Evolutionary conservation across 2,888 invertebrate species (phyloP), one percentile per base, ranked within the genome.

Genomic region (Eurytoma californica): DNA sequence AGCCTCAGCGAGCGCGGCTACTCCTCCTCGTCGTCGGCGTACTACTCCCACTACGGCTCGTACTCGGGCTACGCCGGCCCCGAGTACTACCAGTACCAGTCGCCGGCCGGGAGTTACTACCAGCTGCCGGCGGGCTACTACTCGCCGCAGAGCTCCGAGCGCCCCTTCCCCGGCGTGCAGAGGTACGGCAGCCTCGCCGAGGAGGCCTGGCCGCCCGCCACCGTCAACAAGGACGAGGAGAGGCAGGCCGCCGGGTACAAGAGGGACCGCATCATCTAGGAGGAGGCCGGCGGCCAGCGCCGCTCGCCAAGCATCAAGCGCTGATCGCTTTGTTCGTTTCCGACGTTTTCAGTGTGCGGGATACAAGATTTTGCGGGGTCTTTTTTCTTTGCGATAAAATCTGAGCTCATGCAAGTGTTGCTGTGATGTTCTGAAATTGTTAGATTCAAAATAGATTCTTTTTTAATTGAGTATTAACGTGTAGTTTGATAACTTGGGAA

Each of bases 1-100:
- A 90, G 90, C 76, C 81, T 89, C n/a, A 89, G 89, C 85, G 90
- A 90, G 67, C 88, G 90, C 7, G 90, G 90, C 18, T 89, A 89
- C 80, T 90, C 89, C 1, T 88, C 90, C 3, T 87, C 88, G 5
- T 84, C 87, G 60, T 79, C 81, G 49, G 72, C 69, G 28, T 81
- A 76, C 51, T 88, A 84, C 73, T 85, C 88, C 9, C 87, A 89
- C 47, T 89, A 88, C 75, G 87, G 87, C 80, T 88, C 89, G 3
- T 90, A 89, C 69, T 88, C 88, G 3, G 89, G 89, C 20, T 90
- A 89, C 83, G 80, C 85, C 86, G 55, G 80, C 60, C 75, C 84
- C 49, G 87, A 89, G 57, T 88, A 88, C 70, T 87, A 87, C 39
- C 87, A 84, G 28, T 87, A 86, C 61, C 87, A 88, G 24, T 85